Evolutionary conservation across 2,888 invertebrate genomes (phyloP), one percentile per base, ranked within the genome.

Genomic region (Pseudococcus viburni): DNA sequence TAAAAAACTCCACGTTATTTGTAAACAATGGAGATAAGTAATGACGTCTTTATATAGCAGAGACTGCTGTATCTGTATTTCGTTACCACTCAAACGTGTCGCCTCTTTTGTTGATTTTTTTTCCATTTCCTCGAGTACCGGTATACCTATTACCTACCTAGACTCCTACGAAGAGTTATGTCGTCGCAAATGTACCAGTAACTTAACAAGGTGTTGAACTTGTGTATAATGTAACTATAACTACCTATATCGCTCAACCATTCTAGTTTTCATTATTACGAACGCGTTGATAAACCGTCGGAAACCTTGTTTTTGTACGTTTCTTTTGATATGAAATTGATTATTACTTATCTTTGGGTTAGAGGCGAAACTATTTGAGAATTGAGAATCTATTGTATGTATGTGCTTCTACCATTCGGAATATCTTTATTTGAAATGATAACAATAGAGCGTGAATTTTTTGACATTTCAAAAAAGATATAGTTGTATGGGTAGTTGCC

Each of bases 11-110:
- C 73, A 73, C 8, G 73, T 15, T 73, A 17, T 73, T 73, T 39
- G 73, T 73, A 73, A 73, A 73, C 73, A 73, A 73, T 33, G 17
- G 15, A 73, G 73, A 73, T 73, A 33, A 73, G 73, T 33, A 73
- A 73, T 17, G 33, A 73, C 73, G 15, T 33, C 68, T 73, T 26
- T 15, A 59, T 19, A 73, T 33, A 33, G 26, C 26, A 33, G 33
- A 73, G 68, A 26, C 68, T 15, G 15, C 33, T 73, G 17, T 73
- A 55, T 55, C 17, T 73, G 15, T 73, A 73, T 73, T 73, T 12
- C 15, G 33, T 73, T 39, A 73, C n/a, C 73, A 73, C 73, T 73
- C 73, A 73, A 73, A 39, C 73, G 33, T 73, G 19, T 73, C 73
- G 73, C 17, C 73, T 39, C 33, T 33, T 73, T 2, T 33, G 73